phyloP scores from a whole-genome alignment of 2,113 vertebrate species.

The Loxodonta africana region DNA sequence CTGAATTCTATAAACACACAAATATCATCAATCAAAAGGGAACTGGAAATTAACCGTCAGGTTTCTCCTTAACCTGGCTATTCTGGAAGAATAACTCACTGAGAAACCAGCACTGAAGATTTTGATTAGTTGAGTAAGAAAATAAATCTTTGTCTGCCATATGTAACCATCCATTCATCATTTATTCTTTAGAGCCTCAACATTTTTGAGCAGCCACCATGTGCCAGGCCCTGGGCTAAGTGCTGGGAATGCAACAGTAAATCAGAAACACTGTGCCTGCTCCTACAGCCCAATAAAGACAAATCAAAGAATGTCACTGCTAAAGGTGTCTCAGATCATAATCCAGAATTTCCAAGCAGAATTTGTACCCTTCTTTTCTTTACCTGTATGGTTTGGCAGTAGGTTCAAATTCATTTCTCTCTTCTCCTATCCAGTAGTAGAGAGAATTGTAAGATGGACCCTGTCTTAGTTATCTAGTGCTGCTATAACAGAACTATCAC shows the following conservation, averaged over 20 bases:
- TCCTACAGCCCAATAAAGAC: background rate
- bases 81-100: slow-evolving; percentile 61
- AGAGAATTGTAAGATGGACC: background rate
- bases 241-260: background rate
- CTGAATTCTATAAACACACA: slow-evolving; percentile 47
- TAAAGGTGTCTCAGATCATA: background rate
- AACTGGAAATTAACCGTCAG: slow-evolving; percentile 72
- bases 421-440: background rate
- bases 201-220: background rate
- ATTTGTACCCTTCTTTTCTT: background rate
- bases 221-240: background rate
- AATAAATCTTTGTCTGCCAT: slow-evolving; percentile 63
- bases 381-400: background rate
- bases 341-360: background rate
- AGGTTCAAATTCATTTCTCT: background rate
- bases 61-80: slow-evolving; percentile 53
- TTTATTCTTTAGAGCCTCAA: background rate
- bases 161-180: background rate
- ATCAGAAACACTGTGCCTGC: background rate
- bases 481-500: too few relatives aligned
- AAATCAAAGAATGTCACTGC: background rate
- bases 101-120: background rate
- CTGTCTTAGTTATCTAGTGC: too few relatives aligned
- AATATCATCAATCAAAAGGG: slow-evolving; percentile 70
- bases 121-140: slow-evolving; percentile 58